A percentile compares a stretch with the other conserved stretches of the same genome.
These are phyloP conservation scores for Drosophila ercepeae DNA, from an alignment of 1,140 invertebrate genomes.

Conservation along the genomic window DNA sequence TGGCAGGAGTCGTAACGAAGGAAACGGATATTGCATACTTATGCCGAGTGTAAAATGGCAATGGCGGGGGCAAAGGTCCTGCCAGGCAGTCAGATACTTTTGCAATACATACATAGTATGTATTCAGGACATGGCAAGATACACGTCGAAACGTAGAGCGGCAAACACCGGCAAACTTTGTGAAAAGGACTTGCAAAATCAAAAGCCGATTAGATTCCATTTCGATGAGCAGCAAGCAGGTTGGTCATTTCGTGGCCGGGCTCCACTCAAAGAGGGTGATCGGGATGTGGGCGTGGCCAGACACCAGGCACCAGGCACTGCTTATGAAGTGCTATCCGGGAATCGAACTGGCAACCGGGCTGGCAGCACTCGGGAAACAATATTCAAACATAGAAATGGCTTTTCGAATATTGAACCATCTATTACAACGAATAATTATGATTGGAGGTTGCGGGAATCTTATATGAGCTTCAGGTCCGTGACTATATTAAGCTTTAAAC, in stretches of 20 bases:
- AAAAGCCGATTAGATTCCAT: slow-evolving; percentile 82
- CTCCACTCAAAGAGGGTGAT: neutral
- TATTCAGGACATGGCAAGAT: slow-evolving; percentile 8
- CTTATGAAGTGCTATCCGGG: slow-evolving; percentile 6
- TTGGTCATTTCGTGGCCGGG: slow-evolving; percentile 73
- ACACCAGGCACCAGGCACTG: neutral
- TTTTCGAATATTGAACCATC: slow-evolving; percentile 35
- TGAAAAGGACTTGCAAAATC: slow-evolving; percentile 80
- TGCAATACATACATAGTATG: neutral
- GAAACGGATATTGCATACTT: slow-evolving; percentile 81
- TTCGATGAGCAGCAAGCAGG: slow-evolving; percentile 76
- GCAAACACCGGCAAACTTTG: slow-evolving; percentile 63
- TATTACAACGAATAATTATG: slow-evolving; percentile 19
- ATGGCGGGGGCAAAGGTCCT: slow-evolving; percentile 46
- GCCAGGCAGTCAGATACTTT: slow-evolving; percentile 34
- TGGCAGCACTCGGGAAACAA: slow-evolving; percentile 5
- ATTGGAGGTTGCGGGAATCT: neutral
- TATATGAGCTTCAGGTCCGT: slow-evolving; percentile 29
- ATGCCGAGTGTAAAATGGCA: slow-evolving; percentile 77
- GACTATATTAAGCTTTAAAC: slow-evolving; percentile 64
- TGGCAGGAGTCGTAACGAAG: slow-evolving; percentile 74
- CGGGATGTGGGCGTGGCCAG: neutral
- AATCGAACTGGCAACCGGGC: slow-evolving; percentile 11
- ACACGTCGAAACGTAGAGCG: slow-evolving; percentile 26
- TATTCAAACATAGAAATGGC: slow-evolving; percentile 25